Evolutionary conservation across 2,888 invertebrate species (phyloP).

Genomic region (Leptopterna dolabrata): DNA sequence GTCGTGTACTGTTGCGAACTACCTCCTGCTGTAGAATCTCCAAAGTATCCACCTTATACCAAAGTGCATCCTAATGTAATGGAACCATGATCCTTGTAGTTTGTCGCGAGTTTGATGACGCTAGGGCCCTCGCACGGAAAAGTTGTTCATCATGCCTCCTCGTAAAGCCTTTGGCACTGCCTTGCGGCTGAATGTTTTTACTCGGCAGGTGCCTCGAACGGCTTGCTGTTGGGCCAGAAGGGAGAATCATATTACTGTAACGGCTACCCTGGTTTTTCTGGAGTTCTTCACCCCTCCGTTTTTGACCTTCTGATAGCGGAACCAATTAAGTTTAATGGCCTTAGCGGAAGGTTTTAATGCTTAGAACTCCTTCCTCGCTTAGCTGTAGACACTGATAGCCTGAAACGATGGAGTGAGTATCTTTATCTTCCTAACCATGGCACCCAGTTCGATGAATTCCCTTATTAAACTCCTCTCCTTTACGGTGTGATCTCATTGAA

Average conservation of each 20-base stretch:
- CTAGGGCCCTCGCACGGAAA: neutral
- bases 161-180: neutral
- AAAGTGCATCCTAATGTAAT: no score
- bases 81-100: no score
- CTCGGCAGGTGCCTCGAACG: neutral
- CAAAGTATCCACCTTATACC: no score
- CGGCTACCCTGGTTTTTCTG: neutral
- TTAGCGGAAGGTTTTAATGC: neutral
- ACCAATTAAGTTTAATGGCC: slow-evolving; percentile 7
- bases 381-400: neutral
- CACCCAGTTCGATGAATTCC: neutral
- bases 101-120: neutral
- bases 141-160: neutral
- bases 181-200: neutral
- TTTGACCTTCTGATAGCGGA: slow-evolving; percentile 6
- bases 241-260: neutral
- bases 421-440: neutral
- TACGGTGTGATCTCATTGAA: neutral
- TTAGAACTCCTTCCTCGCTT: neutral
- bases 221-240: neutral
- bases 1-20: no score
- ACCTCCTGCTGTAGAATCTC: no score
- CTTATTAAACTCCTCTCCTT: neutral
- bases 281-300: neutral
- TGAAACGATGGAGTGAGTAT: neutral